Evolutionary conservation across 2,888 invertebrate species (phyloP), one percentile per base, ranked within the genome.

Genomic region (Cremastobaeus sp.): DNA sequence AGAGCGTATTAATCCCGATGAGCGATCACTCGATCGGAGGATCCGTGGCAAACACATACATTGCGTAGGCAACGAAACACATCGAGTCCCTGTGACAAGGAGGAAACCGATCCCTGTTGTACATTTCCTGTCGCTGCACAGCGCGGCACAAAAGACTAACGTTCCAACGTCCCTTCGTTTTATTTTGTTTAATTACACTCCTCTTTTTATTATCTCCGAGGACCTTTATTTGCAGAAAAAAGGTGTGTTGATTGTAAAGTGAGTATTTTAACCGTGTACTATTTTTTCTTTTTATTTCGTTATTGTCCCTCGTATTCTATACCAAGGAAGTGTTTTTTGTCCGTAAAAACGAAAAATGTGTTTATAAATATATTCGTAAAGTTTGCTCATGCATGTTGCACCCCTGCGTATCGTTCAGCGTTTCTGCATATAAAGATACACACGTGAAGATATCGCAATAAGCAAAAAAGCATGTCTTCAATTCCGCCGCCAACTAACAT

Each of bases 1-100:
- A 48, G 64, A 65, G 52, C 37, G 54, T 72, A 72, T 72, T 59
- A 60, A 71, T 71, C 64, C 54, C 47, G 54, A 72, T 48, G 72
- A 62, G 30, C 43, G 66, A 73, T 66, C 66, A 30, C 50, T 60
- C 45, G 66, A 73, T 73, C 68, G 62, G 18, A 55, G 62, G 54
- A 66, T 73, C 55, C 50, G 57, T 32, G 45, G 57, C 57, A 60
- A 62, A 64, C 48, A 12, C 39, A 52, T 65, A 52, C 52, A 68
- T 68, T 30, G 55, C 41, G 45, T 52, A 55, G 52, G 65, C 55
- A 43, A 55, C 41, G 34, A 32, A 57, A 54, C 45, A 48, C 39
- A 52, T 18, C 34, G 25, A 54, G 50, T 72, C 59, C 52, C 35
- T 41, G 54, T 25, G 43, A 60, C 66, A 48, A 25, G 18, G 65